Conservation (phyloP, 2,888 invertebrate species). For the Apomyelois bistriatella region DNA sequence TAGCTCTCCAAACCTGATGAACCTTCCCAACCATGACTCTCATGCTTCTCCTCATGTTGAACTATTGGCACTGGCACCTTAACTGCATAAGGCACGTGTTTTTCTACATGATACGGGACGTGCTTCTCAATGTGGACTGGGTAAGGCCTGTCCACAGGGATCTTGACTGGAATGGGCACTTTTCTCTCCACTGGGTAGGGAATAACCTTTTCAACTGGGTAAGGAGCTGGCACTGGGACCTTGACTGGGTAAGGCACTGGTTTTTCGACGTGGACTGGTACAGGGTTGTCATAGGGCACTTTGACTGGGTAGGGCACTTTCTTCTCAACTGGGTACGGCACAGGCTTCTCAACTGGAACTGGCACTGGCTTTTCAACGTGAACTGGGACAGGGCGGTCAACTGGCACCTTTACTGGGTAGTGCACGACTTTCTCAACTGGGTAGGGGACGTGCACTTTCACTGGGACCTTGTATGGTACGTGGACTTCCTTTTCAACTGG, state of each 20-base stretch:
- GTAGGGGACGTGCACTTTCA: conserved; percentile 86
- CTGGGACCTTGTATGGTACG: conserved; percentile 83
- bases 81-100: conserved; percentile 84
- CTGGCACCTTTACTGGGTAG: conserved; percentile 84
- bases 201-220: conserved; percentile 83
- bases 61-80: conserved; percentile 85
- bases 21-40: conserved; percentile 21
- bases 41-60: conserved; percentile 70
- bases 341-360: conserved; percentile 85
- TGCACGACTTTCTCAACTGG: conserved; percentile 87
- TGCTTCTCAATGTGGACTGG: conserved; percentile 84
- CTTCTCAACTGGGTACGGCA: conserved; percentile 87
- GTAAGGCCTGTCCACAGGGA: conserved; percentile 80
- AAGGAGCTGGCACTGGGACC: conserved; percentile 85
- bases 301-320: conserved; percentile 85
- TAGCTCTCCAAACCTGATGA: conserved; percentile 22
- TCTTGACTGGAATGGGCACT: conserved; percentile 83
- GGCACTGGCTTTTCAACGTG: conserved; percentile 84
- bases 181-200: conserved; percentile 84
- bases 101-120: conserved; percentile 83
- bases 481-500: conserved; percentile 86
- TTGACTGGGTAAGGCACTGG: conserved; percentile 88
- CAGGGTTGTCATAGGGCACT: conserved; percentile 83
- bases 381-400: conserved; percentile 85
- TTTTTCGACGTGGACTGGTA: conserved; percentile 88